Conservation (phyloP, 2,797 vertebrate species). For the Australoheros facetus region DNA sequence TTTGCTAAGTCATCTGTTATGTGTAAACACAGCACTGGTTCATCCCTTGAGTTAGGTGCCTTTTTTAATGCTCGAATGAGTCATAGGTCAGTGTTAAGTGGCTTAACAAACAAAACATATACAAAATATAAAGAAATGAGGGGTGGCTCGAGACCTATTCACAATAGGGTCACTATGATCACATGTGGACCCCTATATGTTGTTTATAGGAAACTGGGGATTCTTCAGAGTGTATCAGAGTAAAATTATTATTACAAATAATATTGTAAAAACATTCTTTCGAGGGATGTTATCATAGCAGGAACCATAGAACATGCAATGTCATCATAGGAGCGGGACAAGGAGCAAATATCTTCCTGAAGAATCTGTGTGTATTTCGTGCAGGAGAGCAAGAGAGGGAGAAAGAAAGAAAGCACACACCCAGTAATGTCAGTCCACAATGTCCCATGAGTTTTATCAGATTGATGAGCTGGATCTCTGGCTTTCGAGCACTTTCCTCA, state of each 20-base stretch:
- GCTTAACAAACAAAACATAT: neutral
- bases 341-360: constrained; percentile 33
- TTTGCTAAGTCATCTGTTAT: neutral
- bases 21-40: neutral
- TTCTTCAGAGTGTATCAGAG: neutral
- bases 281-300: constrained; percentile 45
- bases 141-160: too few relatives aligned
- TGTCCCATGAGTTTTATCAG: constrained; percentile 22
- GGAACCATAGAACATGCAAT: constrained; percentile 53
- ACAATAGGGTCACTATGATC: too few relatives aligned
- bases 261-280: constrained; percentile 20
- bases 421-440: constrained; percentile 17
- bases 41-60: neutral
- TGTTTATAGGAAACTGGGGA: neutral
- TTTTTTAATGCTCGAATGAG: neutral
- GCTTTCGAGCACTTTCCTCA: constrained; percentile 16
- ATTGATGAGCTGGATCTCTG: constrained; percentile 38
- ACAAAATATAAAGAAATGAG: too few relatives aligned
- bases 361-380: constrained; percentile 28
- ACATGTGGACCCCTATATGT: neutral
- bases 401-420: neutral
- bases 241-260: neutral
- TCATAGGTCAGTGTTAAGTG: neutral
- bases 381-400: neutral
- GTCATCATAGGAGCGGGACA: constrained; percentile 49